These are phyloP conservation scores for Tenualosa ilisha DNA, from an alignment of 2,797 vertebrate genomes.

Conservation along the genomic window DNA sequence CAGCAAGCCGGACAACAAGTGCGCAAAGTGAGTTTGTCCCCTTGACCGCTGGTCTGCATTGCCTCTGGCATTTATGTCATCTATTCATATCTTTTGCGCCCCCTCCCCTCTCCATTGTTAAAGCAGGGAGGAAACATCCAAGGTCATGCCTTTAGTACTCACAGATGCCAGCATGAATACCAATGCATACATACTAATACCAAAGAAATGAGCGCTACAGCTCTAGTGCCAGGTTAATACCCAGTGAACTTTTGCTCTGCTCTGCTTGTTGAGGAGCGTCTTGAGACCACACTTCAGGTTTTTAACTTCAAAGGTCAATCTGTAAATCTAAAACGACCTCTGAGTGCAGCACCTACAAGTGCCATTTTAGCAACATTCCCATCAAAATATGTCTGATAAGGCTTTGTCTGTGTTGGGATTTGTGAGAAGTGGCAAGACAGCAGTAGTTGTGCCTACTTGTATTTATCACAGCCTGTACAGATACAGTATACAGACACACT, in stretches of 20 bases:
- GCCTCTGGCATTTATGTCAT: not conserved
- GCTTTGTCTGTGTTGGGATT: slow-evolving; percentile 3
- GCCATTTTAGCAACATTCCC: not conserved
- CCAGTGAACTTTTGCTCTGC: not conserved
- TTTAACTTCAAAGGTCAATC: not conserved
- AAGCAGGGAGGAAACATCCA: not conserved
- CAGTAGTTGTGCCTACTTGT: slow-evolving; percentile 4
- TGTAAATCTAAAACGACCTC: not conserved
- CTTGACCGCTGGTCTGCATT: not conserved
- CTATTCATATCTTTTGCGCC: not conserved
- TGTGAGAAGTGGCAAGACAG: not conserved
- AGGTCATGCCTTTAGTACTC: not conserved
- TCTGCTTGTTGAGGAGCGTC: not conserved
- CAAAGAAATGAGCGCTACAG: not conserved
- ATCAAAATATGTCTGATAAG: not conserved
- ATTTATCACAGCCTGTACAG: too few relatives aligned
- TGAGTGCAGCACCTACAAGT: not conserved
- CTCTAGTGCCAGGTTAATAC: not conserved
- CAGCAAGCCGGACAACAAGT: slow-evolving; percentile 86
- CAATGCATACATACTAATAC: not conserved
- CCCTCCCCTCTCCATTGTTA: not conserved
- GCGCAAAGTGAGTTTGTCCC: slow-evolving; percentile 85
- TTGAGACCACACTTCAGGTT: not conserved
- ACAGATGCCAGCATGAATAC: too few relatives aligned
- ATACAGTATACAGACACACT: too few relatives aligned